Evolutionary conservation across 2,888 invertebrate genomes (phyloP).

Genomic region (Sepioteuthis lessoniana): DNA sequence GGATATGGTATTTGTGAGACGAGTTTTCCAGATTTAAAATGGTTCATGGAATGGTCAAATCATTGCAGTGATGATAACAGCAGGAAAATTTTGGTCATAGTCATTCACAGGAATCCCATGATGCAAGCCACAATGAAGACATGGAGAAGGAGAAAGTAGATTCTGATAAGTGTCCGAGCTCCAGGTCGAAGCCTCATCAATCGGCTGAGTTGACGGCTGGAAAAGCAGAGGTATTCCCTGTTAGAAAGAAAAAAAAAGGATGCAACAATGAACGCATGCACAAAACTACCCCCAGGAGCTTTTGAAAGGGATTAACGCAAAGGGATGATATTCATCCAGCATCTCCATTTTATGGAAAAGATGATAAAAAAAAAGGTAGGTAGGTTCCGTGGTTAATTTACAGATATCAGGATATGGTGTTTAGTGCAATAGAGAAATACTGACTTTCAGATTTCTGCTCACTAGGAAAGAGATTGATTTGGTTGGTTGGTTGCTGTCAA

Average conservation of each 20-base stretch:
- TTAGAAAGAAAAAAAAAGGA: constrained; percentile 51
- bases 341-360: too few species aligned
- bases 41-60: neutral
- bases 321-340: too few species aligned
- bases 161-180: constrained; percentile 60
- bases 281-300: neutral
- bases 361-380: too few species aligned
- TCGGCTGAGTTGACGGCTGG: constrained; percentile 60
- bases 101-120: constrained; percentile 58
- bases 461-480: too few species aligned
- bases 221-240: constrained; percentile 66
- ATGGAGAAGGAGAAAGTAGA: constrained; percentile 62
- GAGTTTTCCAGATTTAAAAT: too few species aligned
- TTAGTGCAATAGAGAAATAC: too few species aligned
- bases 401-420: too few species aligned
- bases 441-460: too few species aligned
- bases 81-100: neutral
- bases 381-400: too few species aligned
- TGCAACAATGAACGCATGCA: constrained; percentile 35
- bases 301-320: neutral
- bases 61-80: neutral
- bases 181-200: constrained; percentile 62
- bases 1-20: too few species aligned
- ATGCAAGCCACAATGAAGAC: constrained; percentile 58
- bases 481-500: too few species aligned